These are phyloP conservation scores for Platerodrilus igneus DNA, from an alignment of 2,888 invertebrate species.

Conservation along the genomic window DNA sequence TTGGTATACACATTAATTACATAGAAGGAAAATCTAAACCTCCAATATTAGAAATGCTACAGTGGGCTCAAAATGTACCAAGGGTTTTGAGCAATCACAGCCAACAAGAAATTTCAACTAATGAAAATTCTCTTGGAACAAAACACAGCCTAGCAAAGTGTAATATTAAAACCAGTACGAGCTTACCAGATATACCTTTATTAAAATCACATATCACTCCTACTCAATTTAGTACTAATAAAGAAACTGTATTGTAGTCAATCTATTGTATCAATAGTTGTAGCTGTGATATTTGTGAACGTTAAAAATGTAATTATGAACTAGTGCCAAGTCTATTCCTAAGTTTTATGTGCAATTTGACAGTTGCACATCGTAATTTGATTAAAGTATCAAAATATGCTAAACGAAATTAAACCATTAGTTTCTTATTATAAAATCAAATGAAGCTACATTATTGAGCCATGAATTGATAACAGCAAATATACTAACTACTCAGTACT, in stretches of 20 bases:
- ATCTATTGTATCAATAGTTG: slow-evolving; percentile 15
- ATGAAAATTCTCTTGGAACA: slow-evolving; percentile 12
- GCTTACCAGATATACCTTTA: slow-evolving; percentile 45
- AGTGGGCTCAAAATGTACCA: slow-evolving; percentile 26
- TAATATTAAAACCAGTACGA: slow-evolving; percentile 46
- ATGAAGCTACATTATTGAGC: too few relatives aligned
- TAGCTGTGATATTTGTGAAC: slow-evolving; percentile 40
- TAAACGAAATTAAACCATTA: too few relatives aligned
- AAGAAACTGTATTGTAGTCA: slow-evolving; percentile 46
- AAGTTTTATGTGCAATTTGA: neutral
- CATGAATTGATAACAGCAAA: too few relatives aligned
- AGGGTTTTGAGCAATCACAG: slow-evolving; percentile 13
- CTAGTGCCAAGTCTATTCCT: slow-evolving; percentile 35
- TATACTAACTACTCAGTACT: slow-evolving; percentile 23
- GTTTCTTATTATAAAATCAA: too few relatives aligned
- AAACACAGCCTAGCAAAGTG: slow-evolving; percentile 16
- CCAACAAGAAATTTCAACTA: slow-evolving; percentile 8
- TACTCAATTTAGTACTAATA: slow-evolving; percentile 34
- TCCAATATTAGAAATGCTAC: slow-evolving; percentile 19
- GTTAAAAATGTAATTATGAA: slow-evolving; percentile 33
- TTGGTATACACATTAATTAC: slow-evolving; percentile 64
- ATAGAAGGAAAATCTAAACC: slow-evolving; percentile 49
- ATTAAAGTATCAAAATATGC: too few relatives aligned
- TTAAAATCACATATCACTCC: slow-evolving; percentile 21
- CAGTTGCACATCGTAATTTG: too few relatives aligned